Evolutionary conservation across 2,113 vertebrate species (phyloP).

Genomic region (Eira barbara): DNA sequence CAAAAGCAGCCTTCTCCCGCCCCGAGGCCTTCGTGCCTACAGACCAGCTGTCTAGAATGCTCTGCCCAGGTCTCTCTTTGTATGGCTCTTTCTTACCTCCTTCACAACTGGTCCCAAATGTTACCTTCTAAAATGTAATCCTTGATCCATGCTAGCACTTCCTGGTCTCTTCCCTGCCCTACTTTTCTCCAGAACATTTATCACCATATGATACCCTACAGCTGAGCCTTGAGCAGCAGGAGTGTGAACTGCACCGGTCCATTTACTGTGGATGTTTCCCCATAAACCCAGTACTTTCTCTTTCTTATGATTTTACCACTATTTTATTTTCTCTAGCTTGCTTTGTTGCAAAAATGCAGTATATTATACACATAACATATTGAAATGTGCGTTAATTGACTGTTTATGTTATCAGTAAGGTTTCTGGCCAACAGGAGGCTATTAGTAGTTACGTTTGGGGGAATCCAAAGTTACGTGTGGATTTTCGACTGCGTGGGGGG

Average conservation of each 20-base stretch:
- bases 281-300: neutral
- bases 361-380: neutral
- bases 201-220: neutral
- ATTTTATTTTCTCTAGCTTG: neutral
- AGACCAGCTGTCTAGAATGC: neutral
- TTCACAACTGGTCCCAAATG: neutral
- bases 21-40: neutral
- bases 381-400: neutral
- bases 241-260: neutral
- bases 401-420: neutral
- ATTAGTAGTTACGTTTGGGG: neutral
- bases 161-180: neutral
- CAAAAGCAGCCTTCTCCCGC: fast-evolving
- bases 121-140: neutral
- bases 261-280: neutral
- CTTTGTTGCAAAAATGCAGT: neutral
- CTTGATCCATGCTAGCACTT: neutral
- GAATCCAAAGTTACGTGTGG: neutral
- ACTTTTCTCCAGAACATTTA: neutral
- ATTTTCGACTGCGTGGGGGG: neutral
- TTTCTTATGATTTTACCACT: neutral
- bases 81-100: neutral
- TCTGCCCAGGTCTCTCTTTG: neutral
- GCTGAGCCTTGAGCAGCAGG: neutral
- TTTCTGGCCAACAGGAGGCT: neutral